Conservation (phyloP, 2,888 invertebrate genomes). For the Crematogaster levior region DNA sequence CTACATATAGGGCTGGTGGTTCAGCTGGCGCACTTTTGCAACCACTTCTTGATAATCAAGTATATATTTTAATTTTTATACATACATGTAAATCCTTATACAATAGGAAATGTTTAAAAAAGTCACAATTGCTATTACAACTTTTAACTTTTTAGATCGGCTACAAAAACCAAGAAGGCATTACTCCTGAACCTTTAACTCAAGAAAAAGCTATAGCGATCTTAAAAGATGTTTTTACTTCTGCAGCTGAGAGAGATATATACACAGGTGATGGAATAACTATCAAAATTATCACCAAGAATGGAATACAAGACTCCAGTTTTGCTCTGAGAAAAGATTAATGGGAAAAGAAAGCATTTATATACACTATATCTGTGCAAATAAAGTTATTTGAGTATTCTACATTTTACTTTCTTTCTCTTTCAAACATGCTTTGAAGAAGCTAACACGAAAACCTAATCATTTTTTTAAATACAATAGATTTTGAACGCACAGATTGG, state of each 20-base stretch:
- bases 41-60: constrained; percentile 98
- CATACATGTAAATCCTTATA: background rate
- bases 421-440: background rate
- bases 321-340: constrained; percentile 96
- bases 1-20: constrained; percentile 95
- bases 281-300: constrained; percentile 95
- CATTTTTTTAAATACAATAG: background rate
- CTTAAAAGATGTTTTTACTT: constrained; percentile 98
- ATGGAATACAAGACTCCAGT: constrained; percentile 91
- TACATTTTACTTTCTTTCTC: constrained; percentile 23
- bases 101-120: background rate
- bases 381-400: constrained; percentile 62
- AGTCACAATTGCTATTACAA: background rate
- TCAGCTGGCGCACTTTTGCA: constrained; percentile 96
- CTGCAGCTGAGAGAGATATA: constrained; percentile 99
- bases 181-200: constrained; percentile 88
- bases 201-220: constrained; percentile 94
- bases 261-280: constrained; percentile 97
- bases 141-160: constrained; percentile 89
- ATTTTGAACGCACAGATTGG: background rate
- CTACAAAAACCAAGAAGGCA: constrained; percentile 91
- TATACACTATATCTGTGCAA: constrained; percentile 59
- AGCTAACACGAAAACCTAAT: background rate
- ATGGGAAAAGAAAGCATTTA: constrained; percentile 71
- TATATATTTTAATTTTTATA: constrained; percentile 74